A percentile compares a stretch with the other conserved stretches of the same genome.
Conservation (phyloP, 2,797 vertebrate genomes). For the Petrocephalus sullivani region DNA sequence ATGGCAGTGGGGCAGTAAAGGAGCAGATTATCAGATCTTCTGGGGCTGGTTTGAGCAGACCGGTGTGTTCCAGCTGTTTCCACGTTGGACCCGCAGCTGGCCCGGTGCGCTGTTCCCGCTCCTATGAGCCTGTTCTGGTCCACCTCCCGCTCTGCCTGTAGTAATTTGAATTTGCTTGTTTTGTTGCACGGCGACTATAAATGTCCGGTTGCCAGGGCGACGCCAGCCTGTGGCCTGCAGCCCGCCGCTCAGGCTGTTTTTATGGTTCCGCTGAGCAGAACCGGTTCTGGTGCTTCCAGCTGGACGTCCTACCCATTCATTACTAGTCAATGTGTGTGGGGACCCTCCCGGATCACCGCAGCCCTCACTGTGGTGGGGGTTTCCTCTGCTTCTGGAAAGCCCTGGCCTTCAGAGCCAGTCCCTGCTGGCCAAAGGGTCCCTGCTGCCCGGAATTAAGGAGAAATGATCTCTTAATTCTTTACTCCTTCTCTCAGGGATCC, state of each 20-base stretch:
- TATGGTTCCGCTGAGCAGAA: neutral
- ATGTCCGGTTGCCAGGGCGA: neutral
- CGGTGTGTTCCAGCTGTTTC: neutral
- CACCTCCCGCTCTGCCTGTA: neutral
- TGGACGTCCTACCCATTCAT: neutral
- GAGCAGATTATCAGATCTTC: neutral
- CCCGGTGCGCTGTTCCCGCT: neutral
- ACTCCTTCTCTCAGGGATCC: neutral
- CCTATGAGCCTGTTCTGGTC: neutral
- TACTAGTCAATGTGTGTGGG: neutral
- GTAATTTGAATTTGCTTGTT: neutral
- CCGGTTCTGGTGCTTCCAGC: neutral
- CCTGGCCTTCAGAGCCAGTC: neutral
- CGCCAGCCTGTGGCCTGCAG: neutral
- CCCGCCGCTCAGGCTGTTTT: neutral
- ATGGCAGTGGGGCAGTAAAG: neutral
- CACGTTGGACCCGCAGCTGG: neutral
- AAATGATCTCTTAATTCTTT: neutral
- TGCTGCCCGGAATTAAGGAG: neutral
- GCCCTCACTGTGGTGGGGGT: neutral
- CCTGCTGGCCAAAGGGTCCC: neutral
- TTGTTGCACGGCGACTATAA: neutral
- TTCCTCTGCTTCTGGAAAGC: neutral
- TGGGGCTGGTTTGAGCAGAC: neutral
- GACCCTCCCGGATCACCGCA: neutral